A percentile compares a stretch with the other conserved stretches of the same genome.
These are phyloP conservation scores for Malurus elegans DNA, from an alignment of 2,113 vertebrate genomes.

Conservation along the genomic window DNA sequence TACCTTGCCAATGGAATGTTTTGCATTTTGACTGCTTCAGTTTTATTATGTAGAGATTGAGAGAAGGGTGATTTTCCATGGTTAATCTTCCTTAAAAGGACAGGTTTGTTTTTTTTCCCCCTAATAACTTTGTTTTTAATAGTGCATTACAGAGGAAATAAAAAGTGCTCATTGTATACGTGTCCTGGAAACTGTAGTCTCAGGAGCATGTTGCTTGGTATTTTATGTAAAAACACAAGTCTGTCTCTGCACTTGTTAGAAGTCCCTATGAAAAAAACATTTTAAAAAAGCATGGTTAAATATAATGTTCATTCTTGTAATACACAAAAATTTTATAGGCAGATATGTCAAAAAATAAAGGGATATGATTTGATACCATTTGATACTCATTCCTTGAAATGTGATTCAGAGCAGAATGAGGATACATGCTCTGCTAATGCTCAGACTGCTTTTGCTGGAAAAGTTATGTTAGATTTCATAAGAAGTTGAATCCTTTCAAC, in stretches of 20 bases:
- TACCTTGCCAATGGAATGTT: neutral
- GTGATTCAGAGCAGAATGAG: neutral
- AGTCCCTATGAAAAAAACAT: neutral
- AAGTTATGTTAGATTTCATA: neutral
- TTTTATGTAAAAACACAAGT: neutral
- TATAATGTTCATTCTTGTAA: neutral
- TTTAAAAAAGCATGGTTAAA: neutral
- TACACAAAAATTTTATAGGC: neutral
- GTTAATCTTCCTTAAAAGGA: neutral
- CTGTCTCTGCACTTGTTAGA: neutral
- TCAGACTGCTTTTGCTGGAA: neutral
- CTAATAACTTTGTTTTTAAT: neutral
- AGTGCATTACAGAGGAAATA: neutral
- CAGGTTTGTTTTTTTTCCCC: neutral
- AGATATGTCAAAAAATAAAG: neutral
- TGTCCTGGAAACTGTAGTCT: neutral
- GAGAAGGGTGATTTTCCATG: neutral
- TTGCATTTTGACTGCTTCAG: neutral
- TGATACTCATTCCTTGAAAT: neutral
- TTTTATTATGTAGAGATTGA: neutral
- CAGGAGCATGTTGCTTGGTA: neutral
- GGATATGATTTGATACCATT: neutral
- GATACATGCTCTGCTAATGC: neutral
- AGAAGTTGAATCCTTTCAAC: neutral
- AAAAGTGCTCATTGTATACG: neutral